Conservation (phyloP, 1,140 invertebrate genomes). For the Heliconius nattereri region DNA sequence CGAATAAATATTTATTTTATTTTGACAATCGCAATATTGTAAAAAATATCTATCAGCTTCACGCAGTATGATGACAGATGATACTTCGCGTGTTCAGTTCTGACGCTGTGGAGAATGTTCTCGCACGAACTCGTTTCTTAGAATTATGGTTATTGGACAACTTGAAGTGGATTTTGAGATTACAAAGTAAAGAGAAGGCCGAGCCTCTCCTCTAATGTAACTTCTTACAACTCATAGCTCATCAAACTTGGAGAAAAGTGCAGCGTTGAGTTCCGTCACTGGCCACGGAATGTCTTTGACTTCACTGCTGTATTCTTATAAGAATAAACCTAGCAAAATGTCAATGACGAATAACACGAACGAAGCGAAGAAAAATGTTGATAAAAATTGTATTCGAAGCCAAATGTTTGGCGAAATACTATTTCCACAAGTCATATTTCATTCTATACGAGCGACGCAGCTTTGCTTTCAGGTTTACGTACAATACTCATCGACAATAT, state of each 20-base stretch:
- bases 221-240: neutral
- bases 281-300: too few species aligned
- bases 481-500: too few species aligned
- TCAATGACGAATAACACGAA: too few species aligned
- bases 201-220: neutral
- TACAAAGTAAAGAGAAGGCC: neutral
- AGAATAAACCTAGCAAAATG: too few species aligned
- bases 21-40: too few species aligned
- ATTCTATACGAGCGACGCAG: neutral
- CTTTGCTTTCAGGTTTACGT: too few species aligned
- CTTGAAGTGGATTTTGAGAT: slow-evolving; percentile 18
- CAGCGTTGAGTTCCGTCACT: too few species aligned
- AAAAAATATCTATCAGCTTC: too few species aligned
- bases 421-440: neutral
- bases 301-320: too few species aligned
- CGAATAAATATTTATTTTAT: neutral
- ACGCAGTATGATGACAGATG: too few species aligned
- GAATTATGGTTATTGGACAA: slow-evolving; percentile 14
- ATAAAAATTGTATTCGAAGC: neutral
- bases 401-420: neutral
- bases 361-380: too few species aligned
- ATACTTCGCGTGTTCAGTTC: too few species aligned
- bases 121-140: neutral
- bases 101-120: neutral
- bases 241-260: neutral